Percentiles rank a stretch among this genome's conserved stretches.
phyloP scores from a whole-genome alignment of 2,113 vertebrate genomes.

The Salvator merianae region DNA sequence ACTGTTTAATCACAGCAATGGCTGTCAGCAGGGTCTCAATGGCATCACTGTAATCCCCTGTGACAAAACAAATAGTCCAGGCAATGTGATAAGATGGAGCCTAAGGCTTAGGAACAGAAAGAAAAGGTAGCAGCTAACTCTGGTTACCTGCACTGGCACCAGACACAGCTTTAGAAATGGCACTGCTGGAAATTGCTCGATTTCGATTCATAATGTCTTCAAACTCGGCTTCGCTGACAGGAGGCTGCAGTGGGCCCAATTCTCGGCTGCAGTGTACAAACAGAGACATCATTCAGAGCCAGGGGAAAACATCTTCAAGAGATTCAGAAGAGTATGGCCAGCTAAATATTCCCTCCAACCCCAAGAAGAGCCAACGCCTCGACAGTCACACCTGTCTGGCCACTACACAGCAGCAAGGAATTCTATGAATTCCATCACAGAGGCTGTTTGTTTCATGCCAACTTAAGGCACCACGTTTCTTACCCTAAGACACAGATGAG shows the following conservation, averaged over 20 bases:
- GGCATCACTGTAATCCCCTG: constrained; percentile 88
- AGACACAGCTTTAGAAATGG: constrained; percentile 93
- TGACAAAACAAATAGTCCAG: background rate
- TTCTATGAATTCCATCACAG: background rate
- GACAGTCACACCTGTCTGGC: no score
- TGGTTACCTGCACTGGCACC: constrained; percentile 88
- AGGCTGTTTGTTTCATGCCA: background rate
- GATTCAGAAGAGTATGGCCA: background rate
- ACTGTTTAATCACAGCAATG: constrained; percentile 95
- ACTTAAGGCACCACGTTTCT: background rate
- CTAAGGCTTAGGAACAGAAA: rapidly evolving
- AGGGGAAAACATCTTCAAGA: background rate
- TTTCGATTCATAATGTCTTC: constrained; percentile 97
- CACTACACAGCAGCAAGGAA: no score
- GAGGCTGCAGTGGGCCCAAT: constrained; percentile 66
- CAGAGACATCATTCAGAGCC: background rate
- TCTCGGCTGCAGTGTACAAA: constrained; percentile 71
- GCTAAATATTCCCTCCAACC: background rate
- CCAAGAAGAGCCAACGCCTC: background rate
- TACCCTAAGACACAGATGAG: background rate
- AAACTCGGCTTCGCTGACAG: constrained; percentile 81
- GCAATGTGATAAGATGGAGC: rapidly evolving
- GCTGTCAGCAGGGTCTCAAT: constrained; percentile 94
- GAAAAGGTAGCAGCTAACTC: rapidly evolving
- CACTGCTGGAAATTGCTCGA: constrained; percentile 91